Evolutionary conservation across 2,113 vertebrate genomes (phyloP), one percentile per base, ranked within the genome.

Genomic region (Indri indri): DNA sequence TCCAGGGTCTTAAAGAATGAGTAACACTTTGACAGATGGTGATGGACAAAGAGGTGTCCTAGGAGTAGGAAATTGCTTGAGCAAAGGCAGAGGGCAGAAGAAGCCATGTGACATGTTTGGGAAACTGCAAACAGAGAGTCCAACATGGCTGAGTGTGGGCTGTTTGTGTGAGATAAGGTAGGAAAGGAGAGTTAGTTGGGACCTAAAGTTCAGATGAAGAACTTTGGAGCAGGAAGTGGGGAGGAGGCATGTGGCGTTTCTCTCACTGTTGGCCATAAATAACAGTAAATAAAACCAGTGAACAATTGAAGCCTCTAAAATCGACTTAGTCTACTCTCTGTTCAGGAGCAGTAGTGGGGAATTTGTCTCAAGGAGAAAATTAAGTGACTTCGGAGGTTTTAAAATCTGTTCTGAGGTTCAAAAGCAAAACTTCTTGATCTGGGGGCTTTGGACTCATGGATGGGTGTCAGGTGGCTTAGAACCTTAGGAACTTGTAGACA

Each of bases 381-480:
- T 32, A 42, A 40, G 59, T 59, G 3, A 66, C 14, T 82, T 81
- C 5, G 25, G 50, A 74, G 8, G 45, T 70, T 97, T 88, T 40
- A 6, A 88, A 77, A 76, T 96, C 27, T 85, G 6, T 47, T 94
- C 71, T 42, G 27, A 27, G 47, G 7, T 85, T 96, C 32, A 84
- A 95, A 88, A 82, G 20, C 45, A 90, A 80, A 54, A 3, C 17
- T 94, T 89, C 30, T 73, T 70, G 91, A 92, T 22, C 13, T 76
- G n/a, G n/a, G 4, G 30, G 2, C 50, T 73, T 54, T 61, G 68
- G 80, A 82, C 59, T 45, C 20, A n/a, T 20, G 68, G 70, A n/a
- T 68, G 54, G 25, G 25, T 22, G 16, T 74, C 4, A 54, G 23
- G 34, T 14, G 17, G 11, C 57, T 57, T 77, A 63, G 59, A 52